Evolutionary conservation across 2,888 invertebrate species (phyloP), one percentile per base, ranked within the genome.

Genomic region (Metellina segmentata): DNA sequence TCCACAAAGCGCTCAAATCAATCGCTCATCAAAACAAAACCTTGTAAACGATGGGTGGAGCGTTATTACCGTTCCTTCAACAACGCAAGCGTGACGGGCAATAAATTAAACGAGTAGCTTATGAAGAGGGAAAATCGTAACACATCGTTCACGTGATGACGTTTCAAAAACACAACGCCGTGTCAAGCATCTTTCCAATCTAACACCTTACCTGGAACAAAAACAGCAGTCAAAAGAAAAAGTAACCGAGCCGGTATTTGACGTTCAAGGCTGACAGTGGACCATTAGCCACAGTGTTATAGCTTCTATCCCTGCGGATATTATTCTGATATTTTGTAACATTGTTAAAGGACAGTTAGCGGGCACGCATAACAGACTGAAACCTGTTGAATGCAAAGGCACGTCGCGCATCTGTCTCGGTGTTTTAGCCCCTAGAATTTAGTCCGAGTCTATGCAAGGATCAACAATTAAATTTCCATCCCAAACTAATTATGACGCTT

Each of bases 191-290:
- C 48, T 20, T 79, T 79, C 34, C 53, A 78, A 53, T 52, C 20
- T 19, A 79, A 61, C 61, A 61, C 61, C 20, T 53, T 13, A 0
- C 52, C 48, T 53, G 51, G n/a, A 48, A 71, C 5, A 52, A 83
- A 34, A 20, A 53, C n/a, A 72, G 19, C 51, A 71, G 34, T 11
- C 34, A 72, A 51, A 71, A 78, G 70, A 83, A 85, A 34, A 53
- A 75, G 9, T 9, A 19, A 19, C 53, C 19, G 71, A 88, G 69
- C 82, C 51, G 72, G 88, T 88, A 81, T 74, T 81, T 53, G 48
- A 72, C 71, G 51, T 71, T 75, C 88, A 88, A 88, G 88, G 88
- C 49, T 88, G 75, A 81, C 81, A 88, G 74, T 53, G 34, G 20
- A 34, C 81, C 52, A 87, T 87, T 87, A 87, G 79, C 79, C 61